These are phyloP conservation scores for Alca torda DNA, from an alignment of 2,797 vertebrate genomes.

Conservation along the genomic window DNA sequence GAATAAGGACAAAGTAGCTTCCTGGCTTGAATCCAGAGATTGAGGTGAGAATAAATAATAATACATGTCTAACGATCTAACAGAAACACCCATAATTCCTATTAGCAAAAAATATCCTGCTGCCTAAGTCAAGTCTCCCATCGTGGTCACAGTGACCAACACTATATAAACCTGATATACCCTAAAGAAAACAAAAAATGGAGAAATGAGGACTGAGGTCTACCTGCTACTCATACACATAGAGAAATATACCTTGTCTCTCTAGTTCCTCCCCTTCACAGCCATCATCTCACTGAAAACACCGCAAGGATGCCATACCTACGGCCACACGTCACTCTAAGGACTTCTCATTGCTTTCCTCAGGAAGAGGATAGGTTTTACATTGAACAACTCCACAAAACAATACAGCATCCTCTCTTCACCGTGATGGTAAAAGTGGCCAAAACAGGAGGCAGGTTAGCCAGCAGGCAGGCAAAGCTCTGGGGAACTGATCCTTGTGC, in stretches of 20 bases:
- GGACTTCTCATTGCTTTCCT: neutral
- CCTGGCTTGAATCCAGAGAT: neutral
- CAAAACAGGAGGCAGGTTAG: neutral
- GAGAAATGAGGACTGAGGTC: neutral
- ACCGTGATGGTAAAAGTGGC: neutral
- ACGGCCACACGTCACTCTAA: neutral
- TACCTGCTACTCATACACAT: neutral
- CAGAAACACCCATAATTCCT: neutral
- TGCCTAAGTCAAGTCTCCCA: neutral
- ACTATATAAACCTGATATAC: neutral
- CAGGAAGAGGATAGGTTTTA: neutral
- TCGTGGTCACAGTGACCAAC: neutral
- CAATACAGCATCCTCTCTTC: neutral
- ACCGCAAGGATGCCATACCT: neutral
- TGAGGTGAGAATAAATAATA: slow-evolving; percentile 39
- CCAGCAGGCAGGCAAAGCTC: neutral
- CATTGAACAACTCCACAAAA: neutral
- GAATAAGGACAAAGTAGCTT: slow-evolving; percentile 16
- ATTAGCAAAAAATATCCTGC: neutral
- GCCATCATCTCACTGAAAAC: neutral
- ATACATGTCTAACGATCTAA: neutral
- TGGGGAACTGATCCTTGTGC: neutral
- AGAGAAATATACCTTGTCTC: neutral
- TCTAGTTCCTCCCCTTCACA: neutral
- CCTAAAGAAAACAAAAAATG: neutral